A percentile compares a stretch with the other conserved stretches of the same genome.
Evolutionary conservation across 2,888 invertebrate species (phyloP).

Genomic region (Agrochola lota): DNA sequence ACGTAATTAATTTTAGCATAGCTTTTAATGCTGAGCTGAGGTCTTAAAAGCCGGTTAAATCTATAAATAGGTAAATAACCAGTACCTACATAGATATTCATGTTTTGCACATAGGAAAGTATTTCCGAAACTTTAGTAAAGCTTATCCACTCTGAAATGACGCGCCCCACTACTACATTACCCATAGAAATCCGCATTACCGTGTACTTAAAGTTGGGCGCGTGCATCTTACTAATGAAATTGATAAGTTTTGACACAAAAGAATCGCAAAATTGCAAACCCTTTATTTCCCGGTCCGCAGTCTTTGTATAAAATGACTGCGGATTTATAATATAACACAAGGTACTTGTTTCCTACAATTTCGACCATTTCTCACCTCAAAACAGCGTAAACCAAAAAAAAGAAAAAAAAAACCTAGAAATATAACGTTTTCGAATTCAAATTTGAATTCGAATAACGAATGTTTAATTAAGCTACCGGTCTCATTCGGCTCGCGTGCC

Average conservation of each 20-base stretch:
- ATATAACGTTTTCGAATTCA: slow-evolving; percentile 57
- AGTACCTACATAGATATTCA: background rate
- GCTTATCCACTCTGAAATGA: too few species aligned
- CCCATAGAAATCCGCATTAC: too few species aligned
- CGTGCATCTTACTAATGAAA: background rate
- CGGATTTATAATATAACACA: background rate
- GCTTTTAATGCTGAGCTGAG: background rate
- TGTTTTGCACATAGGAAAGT: too few species aligned
- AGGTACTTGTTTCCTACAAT: background rate
- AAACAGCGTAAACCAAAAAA: slow-evolving; percentile 34
- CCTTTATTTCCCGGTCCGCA: background rate
- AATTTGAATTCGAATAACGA: slow-evolving; percentile 64
- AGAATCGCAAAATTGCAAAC: background rate
- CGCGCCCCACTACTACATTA: too few species aligned
- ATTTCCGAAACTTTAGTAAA: too few species aligned
- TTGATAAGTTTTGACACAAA: background rate
- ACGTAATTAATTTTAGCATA: background rate
- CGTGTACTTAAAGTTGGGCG: too few species aligned
- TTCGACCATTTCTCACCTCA: background rate
- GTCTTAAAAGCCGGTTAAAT: background rate
- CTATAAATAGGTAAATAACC: background rate
- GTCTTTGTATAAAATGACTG: background rate
- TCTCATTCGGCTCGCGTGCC: slow-evolving; percentile 72
- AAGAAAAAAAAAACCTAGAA: slow-evolving; percentile 31
- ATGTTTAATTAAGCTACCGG: slow-evolving; percentile 68